A percentile compares a stretch with the other conserved stretches of the same genome.
These are phyloP conservation scores for Elachura formosa DNA, from an alignment of 2,113 vertebrate genomes.

Conservation along the genomic window DNA sequence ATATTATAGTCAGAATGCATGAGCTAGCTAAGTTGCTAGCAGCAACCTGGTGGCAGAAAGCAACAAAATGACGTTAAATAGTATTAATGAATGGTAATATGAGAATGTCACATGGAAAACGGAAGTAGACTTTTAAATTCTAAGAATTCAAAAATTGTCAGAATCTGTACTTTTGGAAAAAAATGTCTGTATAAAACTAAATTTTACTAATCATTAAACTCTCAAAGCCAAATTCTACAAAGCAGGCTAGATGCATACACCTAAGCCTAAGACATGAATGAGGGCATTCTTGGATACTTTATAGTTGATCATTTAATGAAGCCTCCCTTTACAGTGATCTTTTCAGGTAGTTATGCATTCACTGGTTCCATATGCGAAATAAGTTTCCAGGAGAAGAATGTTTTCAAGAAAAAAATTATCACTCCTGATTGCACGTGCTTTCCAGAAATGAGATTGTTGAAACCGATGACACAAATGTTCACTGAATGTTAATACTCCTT, in stretches of 20 bases:
- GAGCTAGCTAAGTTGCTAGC: background rate
- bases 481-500: background rate
- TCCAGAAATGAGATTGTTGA: background rate
- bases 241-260: background rate
- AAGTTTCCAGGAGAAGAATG: background rate
- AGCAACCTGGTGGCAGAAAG: background rate
- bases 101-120: background rate
- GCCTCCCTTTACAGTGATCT: background rate
- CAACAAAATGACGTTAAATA: background rate
- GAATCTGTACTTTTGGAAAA: background rate
- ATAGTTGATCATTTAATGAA: background rate
- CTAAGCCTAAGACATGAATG: background rate
- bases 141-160: background rate
- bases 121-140: background rate
- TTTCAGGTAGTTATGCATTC: background rate
- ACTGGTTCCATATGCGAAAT: background rate
- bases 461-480: background rate
- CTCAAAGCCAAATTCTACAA: background rate
- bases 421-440: background rate
- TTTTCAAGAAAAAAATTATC: background rate
- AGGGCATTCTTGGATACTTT: background rate
- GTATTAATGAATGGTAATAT: background rate
- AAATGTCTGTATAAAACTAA: background rate
- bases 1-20: background rate
- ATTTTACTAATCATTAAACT: background rate